Conservation (phyloP, 2,113 vertebrate genomes). For the Notarius lentiginosus region DNA sequence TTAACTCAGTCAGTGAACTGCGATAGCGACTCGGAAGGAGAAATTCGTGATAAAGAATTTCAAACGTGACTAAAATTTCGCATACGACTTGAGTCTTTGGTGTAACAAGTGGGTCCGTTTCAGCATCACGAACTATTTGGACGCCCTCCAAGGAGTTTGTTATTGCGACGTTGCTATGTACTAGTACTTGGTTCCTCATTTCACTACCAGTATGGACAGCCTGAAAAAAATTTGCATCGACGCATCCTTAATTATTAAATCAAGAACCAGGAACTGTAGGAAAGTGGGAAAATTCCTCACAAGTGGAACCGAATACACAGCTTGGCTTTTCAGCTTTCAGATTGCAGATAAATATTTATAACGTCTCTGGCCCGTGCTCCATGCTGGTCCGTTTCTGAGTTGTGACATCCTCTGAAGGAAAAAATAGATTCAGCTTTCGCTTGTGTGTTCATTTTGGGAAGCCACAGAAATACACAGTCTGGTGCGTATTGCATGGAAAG, state of each 20-base stretch:
- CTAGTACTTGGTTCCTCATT: background rate
- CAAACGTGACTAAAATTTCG: no score
- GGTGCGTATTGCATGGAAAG: background rate
- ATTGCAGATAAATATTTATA: conserved; percentile 10
- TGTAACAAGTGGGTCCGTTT: no score
- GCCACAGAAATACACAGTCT: conserved; percentile 16
- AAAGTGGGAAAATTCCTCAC: background rate
- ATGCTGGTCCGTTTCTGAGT: conserved; percentile 1
- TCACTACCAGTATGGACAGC: background rate
- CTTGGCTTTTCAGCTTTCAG: background rate
- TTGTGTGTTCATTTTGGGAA: background rate
- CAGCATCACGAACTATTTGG: no score
- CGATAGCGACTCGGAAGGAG: no score
- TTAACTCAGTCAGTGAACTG: no score
- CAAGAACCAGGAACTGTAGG: background rate
- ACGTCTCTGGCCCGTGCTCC: background rate
- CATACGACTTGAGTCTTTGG: no score
- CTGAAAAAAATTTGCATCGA: background rate
- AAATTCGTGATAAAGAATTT: no score
- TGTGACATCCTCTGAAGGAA: conserved; percentile 9
- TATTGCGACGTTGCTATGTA: no score
- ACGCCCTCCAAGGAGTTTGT: no score
- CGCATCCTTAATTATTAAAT: background rate
- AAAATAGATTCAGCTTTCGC: conserved; percentile 37
- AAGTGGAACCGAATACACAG: background rate